Evolutionary conservation across 1,140 invertebrate genomes (phyloP).

Genomic region (Helicoverpa armigera): DNA sequence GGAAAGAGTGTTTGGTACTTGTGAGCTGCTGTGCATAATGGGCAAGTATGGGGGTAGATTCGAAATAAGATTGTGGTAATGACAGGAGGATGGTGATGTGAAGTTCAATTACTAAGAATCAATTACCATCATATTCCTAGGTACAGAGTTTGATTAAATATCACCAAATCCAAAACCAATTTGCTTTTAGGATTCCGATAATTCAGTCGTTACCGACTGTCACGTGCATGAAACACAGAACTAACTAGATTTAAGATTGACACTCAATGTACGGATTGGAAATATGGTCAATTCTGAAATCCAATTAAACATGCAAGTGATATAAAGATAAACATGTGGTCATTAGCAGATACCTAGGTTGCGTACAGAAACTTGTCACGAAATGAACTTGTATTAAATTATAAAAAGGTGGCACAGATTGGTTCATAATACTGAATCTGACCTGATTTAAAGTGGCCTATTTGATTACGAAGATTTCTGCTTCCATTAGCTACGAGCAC

Average conservation of each 20-base stretch:
- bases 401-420: neutral
- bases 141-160: neutral
- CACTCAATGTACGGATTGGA: neutral
- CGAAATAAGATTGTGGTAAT: too few relatives aligned
- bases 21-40: too few relatives aligned
- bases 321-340: neutral
- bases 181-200: neutral
- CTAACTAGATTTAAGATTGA: neutral
- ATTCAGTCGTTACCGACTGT: neutral
- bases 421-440: constrained; percentile 14
- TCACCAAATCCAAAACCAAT: neutral
- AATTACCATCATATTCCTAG: too few relatives aligned
- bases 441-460: constrained; percentile 27
- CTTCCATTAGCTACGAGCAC: neutral
- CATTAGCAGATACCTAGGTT: neutral
- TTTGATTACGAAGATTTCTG: constrained; percentile 23
- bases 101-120: too few relatives aligned
- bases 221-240: neutral
- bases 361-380: too few relatives aligned
- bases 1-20: too few relatives aligned
- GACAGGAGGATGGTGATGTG: too few relatives aligned
- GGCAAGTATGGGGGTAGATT: too few relatives aligned
- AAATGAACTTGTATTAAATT: too few relatives aligned
- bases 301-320: neutral
- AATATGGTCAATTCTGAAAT: neutral